Base-by-base conservation (phyloP, 2,797 vertebrate genomes). In the Chelon auratus region DNA sequence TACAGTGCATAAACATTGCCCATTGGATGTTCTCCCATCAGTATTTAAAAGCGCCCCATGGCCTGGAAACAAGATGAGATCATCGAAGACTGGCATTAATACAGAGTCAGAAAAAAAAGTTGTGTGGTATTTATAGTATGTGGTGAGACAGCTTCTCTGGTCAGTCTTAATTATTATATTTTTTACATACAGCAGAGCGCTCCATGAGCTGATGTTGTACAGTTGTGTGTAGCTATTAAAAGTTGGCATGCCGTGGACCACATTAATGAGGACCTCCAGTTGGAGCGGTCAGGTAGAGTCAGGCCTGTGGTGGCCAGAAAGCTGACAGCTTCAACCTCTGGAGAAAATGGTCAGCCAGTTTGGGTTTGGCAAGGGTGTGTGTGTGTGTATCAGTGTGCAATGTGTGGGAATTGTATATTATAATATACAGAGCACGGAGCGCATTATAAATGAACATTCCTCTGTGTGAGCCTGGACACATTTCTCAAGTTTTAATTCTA, bases 181-280 rank as follows among this genome's bases (percentile, higher is more conserved):
- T 83, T 78, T 87, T 84, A 59, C 53, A 67, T 43, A 64, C 62
- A 72, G 83, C 77, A 74, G 62, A 42, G 26, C 77, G 51, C 68
- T 65, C 61, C 36, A 48, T 82, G 68, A 84, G 85, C 77, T 68
- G 60, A 82, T 59, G 60, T 83, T 56, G 80, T 79, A 76, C 86
- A 81, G 77, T 82, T 85, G 69, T 81, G 76, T 71, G 80, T 63
- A 62, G 76, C 85, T 83, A 83, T 91, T 90, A 92, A 82, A 90
- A 83, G 77, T 80, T 89, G 90, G 90, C 87, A 80, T 71, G 59
- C 75, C 39, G 66, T 24, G 62, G 61, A 87, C 83, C 87, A 91
- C 84, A 88, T 90, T 91, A 91, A 91, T 90, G 78, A 90, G 86
- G 91, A 92, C 89, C 90, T 92, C 90, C 89, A 89, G 82, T 77